Percentiles rank a stretch among this genome's conserved stretches.
Conservation (phyloP, 2,113 vertebrate species). For the Calidris pugnax region DNA sequence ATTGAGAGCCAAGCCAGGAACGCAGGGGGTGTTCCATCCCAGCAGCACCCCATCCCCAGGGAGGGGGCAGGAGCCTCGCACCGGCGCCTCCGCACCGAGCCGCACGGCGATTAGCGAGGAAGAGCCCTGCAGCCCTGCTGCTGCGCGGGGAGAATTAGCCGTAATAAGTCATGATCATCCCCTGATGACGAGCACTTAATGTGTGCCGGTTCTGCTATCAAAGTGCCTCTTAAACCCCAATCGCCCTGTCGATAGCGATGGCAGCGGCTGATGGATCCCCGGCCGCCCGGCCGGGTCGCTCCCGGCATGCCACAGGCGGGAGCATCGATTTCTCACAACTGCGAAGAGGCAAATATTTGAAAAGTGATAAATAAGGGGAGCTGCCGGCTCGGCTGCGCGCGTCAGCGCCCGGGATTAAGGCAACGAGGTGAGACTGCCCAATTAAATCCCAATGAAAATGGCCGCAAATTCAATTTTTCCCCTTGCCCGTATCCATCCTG, state of each 20-base stretch:
- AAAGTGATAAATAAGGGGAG: constrained; percentile 67
- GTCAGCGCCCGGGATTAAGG: constrained; percentile 44
- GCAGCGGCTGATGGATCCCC: constrained; percentile 64
- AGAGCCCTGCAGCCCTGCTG: background rate
- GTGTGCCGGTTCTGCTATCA: constrained; percentile 65
- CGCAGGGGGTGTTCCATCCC: accelerated
- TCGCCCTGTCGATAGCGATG: constrained; percentile 61
- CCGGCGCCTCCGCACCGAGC: background rate
- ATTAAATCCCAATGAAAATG: constrained; percentile 63
- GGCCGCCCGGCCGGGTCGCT: constrained; percentile 44
- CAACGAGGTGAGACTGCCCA: constrained; percentile 62
- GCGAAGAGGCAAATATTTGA: constrained; percentile 64
- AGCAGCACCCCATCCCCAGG: accelerated
- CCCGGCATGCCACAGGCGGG: constrained; percentile 49
- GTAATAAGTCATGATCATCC: constrained; percentile 70
- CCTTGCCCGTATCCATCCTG: background rate
- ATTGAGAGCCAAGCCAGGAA: accelerated
- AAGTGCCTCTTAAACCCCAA: constrained; percentile 69
- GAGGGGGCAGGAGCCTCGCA: accelerated
- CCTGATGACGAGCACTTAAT: constrained; percentile 67
- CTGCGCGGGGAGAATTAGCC: constrained; percentile 15
- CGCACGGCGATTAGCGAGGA: background rate
- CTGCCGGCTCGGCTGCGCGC: background rate
- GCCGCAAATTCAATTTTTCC: constrained; percentile 51
- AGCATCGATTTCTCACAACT: constrained; percentile 60